Conservation (phyloP, 1,140 invertebrate species). For the Diuraphis noxia region DNA sequence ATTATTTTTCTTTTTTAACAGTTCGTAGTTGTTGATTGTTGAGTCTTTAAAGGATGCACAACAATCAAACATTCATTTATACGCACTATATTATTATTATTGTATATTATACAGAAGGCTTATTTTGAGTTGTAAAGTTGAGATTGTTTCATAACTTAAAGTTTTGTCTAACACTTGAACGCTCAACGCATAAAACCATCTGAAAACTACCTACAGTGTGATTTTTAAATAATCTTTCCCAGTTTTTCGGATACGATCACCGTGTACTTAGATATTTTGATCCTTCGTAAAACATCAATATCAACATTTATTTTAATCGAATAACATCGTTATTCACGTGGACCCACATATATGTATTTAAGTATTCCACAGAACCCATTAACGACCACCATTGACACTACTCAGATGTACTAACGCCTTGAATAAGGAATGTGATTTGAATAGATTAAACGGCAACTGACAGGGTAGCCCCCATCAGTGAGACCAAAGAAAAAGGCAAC, state of each 20-base stretch:
- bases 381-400: background rate
- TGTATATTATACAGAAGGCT: background rate
- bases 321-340: background rate
- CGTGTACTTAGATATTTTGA: background rate
- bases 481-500: background rate
- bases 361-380: background rate
- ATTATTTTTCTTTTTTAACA: no score
- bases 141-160: no score
- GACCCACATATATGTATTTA: background rate
- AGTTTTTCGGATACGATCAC: background rate
- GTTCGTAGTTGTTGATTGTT: no score
- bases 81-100: no score
- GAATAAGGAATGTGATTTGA: background rate
- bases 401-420: background rate
- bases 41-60: no score
- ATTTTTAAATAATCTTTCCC: background rate
- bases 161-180: background rate
- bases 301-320: background rate
- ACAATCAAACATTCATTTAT: no score
- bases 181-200: background rate
- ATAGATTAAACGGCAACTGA: background rate
- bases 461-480: background rate
- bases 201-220: background rate
- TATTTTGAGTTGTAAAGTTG: background rate
- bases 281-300: background rate